Evolutionary conservation across 1,140 invertebrate genomes (phyloP), one percentile per base, ranked within the genome.

Genomic region (Bombus turneri): DNA sequence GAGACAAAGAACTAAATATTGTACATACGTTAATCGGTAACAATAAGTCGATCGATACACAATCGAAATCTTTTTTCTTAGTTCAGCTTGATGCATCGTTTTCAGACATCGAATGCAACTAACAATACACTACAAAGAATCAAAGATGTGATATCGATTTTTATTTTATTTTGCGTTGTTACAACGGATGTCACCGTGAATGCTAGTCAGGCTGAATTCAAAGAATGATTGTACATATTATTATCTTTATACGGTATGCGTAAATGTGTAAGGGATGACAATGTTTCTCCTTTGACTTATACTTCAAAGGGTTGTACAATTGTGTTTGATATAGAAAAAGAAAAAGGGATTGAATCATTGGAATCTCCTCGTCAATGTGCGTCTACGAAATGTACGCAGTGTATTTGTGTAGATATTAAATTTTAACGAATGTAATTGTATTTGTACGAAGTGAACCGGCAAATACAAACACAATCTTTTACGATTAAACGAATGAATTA

Each of bases 371-470:
- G 18, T 18, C 34, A 28, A 37, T 47, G 34, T 22, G 69, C n/a
- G 31, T 81, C 18, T 41, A 71, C 57, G 12, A 18, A 41, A 57
- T 71, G 78, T 85, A 66, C 28, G 37, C 18, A 10, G 39, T 82
- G 31, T 86, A 86, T 86, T 86, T 86, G 75, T 82, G 72, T 74
- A 86, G 85, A 82, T 82, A 82, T 75, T 69, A 71, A 76, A 57
- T 22, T 43, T 76, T 53, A 72, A 66, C 22, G 69, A 85, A 85
- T 73, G 69, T 62, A 81, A 71, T 80, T 72, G 47, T 66, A 47
- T 72, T 79, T 79, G 31, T 64, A 85, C 13, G 31, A 37, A 41
- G 28, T 68, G 18, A 83, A 59, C n/a, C 12, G 39, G 15, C 57
- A 66, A 82, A 75, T 82, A 73, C 81, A 83, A 57, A 57, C 43